Base-by-base conservation (phyloP, 1,140 invertebrate genomes). In the Phymastichus coffea region DNA sequence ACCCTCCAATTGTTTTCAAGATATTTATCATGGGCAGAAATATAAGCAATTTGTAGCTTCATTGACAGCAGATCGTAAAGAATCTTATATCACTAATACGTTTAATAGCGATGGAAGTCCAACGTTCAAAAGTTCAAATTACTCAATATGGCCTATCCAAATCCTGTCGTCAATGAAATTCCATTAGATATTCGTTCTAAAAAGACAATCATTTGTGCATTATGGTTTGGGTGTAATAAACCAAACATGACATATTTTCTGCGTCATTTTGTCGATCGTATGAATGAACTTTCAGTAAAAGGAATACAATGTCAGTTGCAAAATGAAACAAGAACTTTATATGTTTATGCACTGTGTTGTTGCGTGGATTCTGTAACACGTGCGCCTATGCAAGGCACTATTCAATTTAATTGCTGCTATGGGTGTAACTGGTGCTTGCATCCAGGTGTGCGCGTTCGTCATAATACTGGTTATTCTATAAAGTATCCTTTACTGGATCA, bases 171-270 rank as follows among this genome's bases (percentile, higher is more conserved):
- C 17, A 52, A 52, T 25, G 35, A 52, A 40, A 37, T 52, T 23
- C 35, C 49, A 22, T 2, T 40, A 2, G n/a, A 37, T 4, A 12
- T 23, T 10, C 17, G 49, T 2, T 19, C 6, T 3, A 28, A 38
- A 37, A 30, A 49, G 17, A 15, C 26, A 49, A 49, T 49, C 9
- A 35, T n/a, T 17, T 49, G 26, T 10, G 26, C 47, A 9, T 33
- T 49, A 12, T 38, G 33, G 35, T 52, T 52, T 52, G 49, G 49
- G 3, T 4, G 23, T 6, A n/a, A n/a, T n/a, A 52, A 52, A 26
- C 49, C 49, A n/a, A 25, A 52, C 14, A 52, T 52, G 49, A 8
- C 7, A 14, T n/a, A n/a, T 40, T 52, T 38, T 40, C 8, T 52
- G 10, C 2, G 22, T 14, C 33, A 15, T 15, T 38, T 52, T 37